Base-by-base conservation (phyloP, 2,113 vertebrate genomes). In the Corythornis cristatus region DNA sequence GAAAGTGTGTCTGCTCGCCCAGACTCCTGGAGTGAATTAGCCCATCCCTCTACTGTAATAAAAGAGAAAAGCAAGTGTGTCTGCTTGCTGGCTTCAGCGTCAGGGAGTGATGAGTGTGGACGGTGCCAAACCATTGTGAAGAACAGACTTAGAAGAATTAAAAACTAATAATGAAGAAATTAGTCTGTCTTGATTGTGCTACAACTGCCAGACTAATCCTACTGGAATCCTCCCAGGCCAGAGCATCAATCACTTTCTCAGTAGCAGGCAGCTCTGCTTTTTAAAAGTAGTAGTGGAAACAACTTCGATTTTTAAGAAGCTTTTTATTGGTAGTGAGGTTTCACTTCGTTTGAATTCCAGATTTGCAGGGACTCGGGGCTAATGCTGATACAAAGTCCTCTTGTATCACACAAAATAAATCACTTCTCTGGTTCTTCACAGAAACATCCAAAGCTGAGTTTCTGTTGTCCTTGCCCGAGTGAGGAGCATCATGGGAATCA, bases 131-230 rank as follows among this genome's bases (percentile, higher is more conserved):
- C 35, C 68, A 71, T 83, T 93, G 77, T 83, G 77, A 74, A 64
- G 77, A 87, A 60, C 75, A 92, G 88, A 60, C 83, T 57, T 5
- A 84, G 83, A 81, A 81, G 74, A 92, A 82, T 89, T 93, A 91
- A 92, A 94, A 89, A 35, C 42, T 80, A 86, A 80, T 73, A 85
- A 91, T n/a, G 45, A 79, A 43, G n/a, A 90, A 95, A 89, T 88
- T 81, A 92, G 67, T 35, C 42, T 16, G 33, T 64, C 91, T 88
- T 77, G 64, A 66, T 42, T 48, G 56, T 9, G 10, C 53, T 86
- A 33, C n/a, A 10, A 33, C 28, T 29, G 50, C 31, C 82, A 83
- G 80, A 90, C 64, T 83, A 92, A 91, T 93, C 88, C 80, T 50
- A 9, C 58, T 62, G 60, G 85, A 90, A 76, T 48, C 88, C 46